Evolutionary conservation across 2,113 vertebrate species (phyloP).

Genomic region (Phylloscopus trochiloides): DNA sequence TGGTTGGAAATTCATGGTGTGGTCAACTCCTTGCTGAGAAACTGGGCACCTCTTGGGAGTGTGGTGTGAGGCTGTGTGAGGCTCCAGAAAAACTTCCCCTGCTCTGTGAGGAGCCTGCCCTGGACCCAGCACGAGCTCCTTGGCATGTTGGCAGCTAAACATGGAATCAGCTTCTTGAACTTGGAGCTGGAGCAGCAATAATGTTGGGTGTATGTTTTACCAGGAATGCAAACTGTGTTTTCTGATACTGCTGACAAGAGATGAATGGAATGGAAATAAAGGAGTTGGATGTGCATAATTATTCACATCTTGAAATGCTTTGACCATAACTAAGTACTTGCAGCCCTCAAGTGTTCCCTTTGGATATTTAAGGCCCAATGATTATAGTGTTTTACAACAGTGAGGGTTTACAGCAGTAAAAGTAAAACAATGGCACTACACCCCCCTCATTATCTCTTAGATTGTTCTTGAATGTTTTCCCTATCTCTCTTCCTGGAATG

Average conservation of each 20-base stretch:
- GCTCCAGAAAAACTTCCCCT: background rate
- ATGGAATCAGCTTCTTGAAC: background rate
- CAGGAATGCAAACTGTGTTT: background rate
- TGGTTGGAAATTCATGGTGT: background rate
- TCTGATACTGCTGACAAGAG: background rate
- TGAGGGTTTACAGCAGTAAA: background rate
- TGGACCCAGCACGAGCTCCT: rapidly evolving
- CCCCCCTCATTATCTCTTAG: background rate
- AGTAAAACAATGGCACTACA: background rate
- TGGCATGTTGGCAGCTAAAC: background rate
- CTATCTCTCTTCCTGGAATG: background rate
- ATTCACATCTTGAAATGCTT: background rate
- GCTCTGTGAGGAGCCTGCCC: background rate
- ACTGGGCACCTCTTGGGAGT: background rate
- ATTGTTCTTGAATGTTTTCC: background rate
- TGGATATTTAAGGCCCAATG: background rate
- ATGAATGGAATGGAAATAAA: background rate
- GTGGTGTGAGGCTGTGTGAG: background rate
- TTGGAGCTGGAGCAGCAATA: background rate
- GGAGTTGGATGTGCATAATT: background rate
- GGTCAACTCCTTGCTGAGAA: background rate
- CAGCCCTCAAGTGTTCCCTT: background rate
- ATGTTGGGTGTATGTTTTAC: background rate
- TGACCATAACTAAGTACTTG: background rate
- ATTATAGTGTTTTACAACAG: background rate